Percentiles rank a stretch among this genome's conserved stretches.
Evolutionary conservation across 2,113 vertebrate species (phyloP).

Genomic region (Pteruthius melanotis): DNA sequence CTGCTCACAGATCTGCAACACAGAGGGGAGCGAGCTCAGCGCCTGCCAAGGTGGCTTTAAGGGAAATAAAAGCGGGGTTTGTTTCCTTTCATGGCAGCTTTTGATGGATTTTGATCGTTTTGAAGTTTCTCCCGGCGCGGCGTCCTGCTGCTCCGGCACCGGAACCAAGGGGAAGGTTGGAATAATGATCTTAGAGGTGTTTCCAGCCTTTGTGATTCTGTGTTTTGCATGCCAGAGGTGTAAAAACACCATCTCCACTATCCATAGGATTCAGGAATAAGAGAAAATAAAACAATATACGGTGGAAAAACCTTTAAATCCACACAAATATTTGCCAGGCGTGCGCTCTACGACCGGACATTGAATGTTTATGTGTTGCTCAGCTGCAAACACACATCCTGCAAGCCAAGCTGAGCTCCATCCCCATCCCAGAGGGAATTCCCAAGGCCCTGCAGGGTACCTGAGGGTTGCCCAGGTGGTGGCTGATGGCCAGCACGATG

Average conservation of each 20-base stretch:
- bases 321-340: background rate
- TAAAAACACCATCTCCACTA: background rate
- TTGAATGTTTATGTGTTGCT: rapidly evolving
- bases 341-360: rapidly evolving
- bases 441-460: background rate
- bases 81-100: rapidly evolving
- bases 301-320: too few relatives aligned
- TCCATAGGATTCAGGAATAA: background rate
- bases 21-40: background rate
- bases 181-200: too few relatives aligned
- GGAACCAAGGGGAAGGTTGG: background rate
- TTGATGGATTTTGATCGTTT: rapidly evolving
- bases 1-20: conserved; percentile 88
- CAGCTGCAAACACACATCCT: too few relatives aligned
- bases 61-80: rapidly evolving
- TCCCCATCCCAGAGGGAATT: background rate
- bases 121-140: background rate
- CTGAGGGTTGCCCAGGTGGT: conserved; percentile 81
- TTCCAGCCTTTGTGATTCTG: background rate
- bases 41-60: background rate
- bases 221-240: background rate
- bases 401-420: background rate
- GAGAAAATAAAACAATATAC: rapidly evolving
- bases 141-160: rapidly evolving
- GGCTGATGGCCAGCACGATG: conserved; percentile 86